A percentile compares a stretch with the other conserved stretches of the same genome.
Evolutionary conservation across 2,888 invertebrate genomes (phyloP).

Genomic region (Toxonevra muliebris): DNA sequence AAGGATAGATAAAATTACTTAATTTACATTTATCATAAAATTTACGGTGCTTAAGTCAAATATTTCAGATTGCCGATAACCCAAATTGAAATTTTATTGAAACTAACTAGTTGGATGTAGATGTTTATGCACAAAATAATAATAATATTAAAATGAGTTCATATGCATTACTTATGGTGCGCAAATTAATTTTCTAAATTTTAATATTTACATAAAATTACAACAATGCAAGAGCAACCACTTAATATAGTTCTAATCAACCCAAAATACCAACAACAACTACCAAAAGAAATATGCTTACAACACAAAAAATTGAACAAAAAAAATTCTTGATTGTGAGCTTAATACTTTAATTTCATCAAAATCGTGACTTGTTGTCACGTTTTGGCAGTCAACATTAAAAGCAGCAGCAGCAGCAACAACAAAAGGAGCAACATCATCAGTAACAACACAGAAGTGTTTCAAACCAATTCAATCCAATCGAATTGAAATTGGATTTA

Average conservation of each 20-base stretch:
- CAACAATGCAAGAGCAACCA: conserved; percentile 18
- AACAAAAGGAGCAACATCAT: conserved; percentile 38
- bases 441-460: conserved; percentile 43
- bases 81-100: too few relatives aligned
- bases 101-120: too few relatives aligned
- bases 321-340: neutral
- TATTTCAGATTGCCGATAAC: too few relatives aligned
- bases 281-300: neutral
- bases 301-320: neutral
- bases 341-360: conserved; percentile 50
- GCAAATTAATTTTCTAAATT: conserved; percentile 30
- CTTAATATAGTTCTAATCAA: conserved; percentile 19
- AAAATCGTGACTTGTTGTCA: conserved; percentile 57
- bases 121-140: too few relatives aligned
- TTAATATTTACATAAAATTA: conserved; percentile 17
- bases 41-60: too few relatives aligned
- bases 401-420: conserved; percentile 29
- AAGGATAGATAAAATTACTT: too few relatives aligned
- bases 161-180: neutral
- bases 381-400: conserved; percentile 53
- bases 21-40: too few relatives aligned
- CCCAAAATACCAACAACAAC: conserved; percentile 18
- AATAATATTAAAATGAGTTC: too few relatives aligned
- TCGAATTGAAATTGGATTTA: conserved; percentile 38
- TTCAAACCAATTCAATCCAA: conserved; percentile 31